phyloP scores from a whole-genome alignment of 1,140 invertebrate species.

The Nasonia giraulti region DNA sequence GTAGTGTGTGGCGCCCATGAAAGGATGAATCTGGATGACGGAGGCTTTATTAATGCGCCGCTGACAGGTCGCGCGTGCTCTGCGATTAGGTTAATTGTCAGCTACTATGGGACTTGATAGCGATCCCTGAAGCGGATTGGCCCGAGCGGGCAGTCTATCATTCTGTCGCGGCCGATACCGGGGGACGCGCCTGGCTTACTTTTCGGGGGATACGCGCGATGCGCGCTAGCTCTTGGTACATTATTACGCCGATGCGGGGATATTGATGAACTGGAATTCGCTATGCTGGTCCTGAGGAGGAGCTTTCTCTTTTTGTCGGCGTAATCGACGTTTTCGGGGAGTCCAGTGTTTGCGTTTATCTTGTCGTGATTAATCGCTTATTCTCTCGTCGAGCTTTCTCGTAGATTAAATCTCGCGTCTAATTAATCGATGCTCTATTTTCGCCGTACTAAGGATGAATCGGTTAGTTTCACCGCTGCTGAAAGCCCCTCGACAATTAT shows the following conservation, averaged over 20 bases:
- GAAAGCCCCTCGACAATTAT: too few relatives aligned
- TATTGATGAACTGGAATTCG: not conserved
- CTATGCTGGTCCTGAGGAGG: not conserved
- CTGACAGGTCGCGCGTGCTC: not conserved
- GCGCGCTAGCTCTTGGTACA: not conserved
- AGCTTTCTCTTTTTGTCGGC: too few relatives aligned
- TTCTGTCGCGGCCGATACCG: not conserved
- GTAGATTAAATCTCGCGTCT: too few relatives aligned
- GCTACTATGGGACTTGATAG: not conserved
- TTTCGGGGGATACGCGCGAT: not conserved
- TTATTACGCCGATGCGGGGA: not conserved
- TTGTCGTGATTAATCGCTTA: too few relatives aligned
- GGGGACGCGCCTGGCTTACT: not conserved
- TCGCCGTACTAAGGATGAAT: too few relatives aligned
- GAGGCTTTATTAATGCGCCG: slow-evolving; percentile 9
- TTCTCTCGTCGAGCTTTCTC: too few relatives aligned
- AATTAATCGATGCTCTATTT: too few relatives aligned
- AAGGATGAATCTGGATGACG: not conserved
- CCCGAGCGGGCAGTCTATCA: not conserved
- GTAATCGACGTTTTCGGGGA: too few relatives aligned
- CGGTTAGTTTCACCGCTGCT: too few relatives aligned
- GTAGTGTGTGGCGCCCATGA: not conserved
- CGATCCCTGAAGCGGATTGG: not conserved
- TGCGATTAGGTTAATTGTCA: slow-evolving; percentile 18
- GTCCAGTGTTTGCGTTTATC: too few relatives aligned